Conservation (phyloP, 2,888 invertebrate genomes). For the Agonopterix arenella region DNA sequence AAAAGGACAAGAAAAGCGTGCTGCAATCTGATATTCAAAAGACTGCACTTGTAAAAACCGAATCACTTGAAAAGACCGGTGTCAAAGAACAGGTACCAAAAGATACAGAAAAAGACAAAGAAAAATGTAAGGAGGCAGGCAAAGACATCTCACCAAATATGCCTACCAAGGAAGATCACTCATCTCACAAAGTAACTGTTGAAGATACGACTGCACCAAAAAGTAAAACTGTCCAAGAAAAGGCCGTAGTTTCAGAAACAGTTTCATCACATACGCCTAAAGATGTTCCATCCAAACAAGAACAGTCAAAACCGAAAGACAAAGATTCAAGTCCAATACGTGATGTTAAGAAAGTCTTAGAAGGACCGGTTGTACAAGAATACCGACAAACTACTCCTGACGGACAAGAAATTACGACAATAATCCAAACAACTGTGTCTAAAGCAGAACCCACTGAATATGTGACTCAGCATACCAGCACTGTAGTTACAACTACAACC, state of each 20-base stretch:
- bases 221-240: constrained; percentile 5
- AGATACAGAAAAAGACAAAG: background rate
- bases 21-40: background rate
- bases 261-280: constrained; percentile 9
- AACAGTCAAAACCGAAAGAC: background rate
- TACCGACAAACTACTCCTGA: constrained; percentile 28
- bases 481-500: constrained; percentile 33
- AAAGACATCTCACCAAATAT: background rate
- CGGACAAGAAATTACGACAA: constrained; percentile 36
- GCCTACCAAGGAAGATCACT: background rate
- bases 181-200: background rate
- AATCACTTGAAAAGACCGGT: no score
- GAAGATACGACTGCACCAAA: background rate
- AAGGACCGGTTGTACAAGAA: constrained; percentile 29
- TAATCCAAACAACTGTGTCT: constrained; percentile 35
- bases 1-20: background rate
- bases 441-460: constrained; percentile 39
- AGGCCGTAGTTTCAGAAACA: constrained; percentile 14
- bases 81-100: no score
- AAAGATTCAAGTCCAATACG: background rate
- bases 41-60: no score
- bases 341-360: constrained; percentile 2
- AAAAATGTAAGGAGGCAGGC: background rate
- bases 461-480: constrained; percentile 44
- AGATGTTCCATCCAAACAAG: constrained; percentile 1